These are phyloP conservation scores for Discoglossus pictus DNA, from an alignment of 2,797 vertebrate species.

Conservation along the genomic window DNA sequence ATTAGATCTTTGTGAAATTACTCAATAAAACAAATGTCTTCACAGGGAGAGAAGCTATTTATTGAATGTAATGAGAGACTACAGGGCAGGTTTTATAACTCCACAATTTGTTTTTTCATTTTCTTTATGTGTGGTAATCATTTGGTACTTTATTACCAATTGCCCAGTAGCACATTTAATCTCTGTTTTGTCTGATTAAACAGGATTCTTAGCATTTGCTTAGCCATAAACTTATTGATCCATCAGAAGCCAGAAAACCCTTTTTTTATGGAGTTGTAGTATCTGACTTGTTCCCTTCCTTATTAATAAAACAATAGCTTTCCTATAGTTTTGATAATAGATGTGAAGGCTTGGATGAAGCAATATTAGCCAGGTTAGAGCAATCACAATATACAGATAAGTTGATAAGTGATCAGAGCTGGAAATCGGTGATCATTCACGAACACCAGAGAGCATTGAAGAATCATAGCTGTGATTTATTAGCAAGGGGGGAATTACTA, in stretches of 20 bases:
- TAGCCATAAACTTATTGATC: conserved; percentile 26
- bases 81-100: conserved; percentile 43
- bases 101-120: conserved; percentile 31
- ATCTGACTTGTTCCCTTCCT: too few relatives aligned
- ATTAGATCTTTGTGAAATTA: conserved; percentile 44
- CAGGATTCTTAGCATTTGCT: conserved; percentile 9
- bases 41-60: conserved; percentile 26
- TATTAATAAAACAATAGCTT: too few relatives aligned
- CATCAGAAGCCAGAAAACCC: neutral
- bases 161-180: conserved; percentile 25
- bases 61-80: conserved; percentile 47
- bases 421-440: too few relatives aligned
- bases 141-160: conserved; percentile 33
- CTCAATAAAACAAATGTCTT: conserved; percentile 46
- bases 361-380: too few relatives aligned
- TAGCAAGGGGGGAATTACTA: too few relatives aligned
- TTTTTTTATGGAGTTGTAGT: neutral
- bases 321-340: too few relatives aligned
- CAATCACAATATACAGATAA: too few relatives aligned
- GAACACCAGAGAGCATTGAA: too few relatives aligned
- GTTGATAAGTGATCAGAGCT: too few relatives aligned
- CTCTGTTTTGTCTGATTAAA: conserved; percentile 28
- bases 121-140: conserved; percentile 43
- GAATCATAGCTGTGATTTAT: too few relatives aligned
- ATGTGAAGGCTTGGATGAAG: too few relatives aligned